Evolutionary conservation across 2,113 vertebrate species (phyloP).

Genomic region (Galemys pyrenaicus): DNA sequence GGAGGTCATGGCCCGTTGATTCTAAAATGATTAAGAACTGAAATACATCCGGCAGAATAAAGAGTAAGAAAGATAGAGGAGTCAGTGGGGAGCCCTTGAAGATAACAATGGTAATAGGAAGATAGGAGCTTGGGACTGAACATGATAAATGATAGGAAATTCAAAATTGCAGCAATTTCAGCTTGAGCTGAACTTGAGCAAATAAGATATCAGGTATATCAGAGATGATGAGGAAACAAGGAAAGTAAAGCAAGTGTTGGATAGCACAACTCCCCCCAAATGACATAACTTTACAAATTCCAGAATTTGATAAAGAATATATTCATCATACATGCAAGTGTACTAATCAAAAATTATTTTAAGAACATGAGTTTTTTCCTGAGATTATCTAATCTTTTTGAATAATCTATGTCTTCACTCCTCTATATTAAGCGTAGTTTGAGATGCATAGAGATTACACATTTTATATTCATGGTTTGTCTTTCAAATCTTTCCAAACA

Average conservation of each 20-base stretch:
- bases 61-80: neutral
- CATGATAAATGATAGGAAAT: neutral
- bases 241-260: neutral
- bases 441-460: slow-evolving; percentile 48
- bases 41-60: neutral
- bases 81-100: neutral
- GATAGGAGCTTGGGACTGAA: neutral
- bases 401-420: neutral
- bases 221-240: neutral
- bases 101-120: neutral
- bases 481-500: slow-evolving; percentile 57
- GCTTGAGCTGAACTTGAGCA: neutral
- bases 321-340: neutral
- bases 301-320: neutral
- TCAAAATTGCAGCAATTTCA: neutral
- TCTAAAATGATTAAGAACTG: neutral
- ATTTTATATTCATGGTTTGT: slow-evolving; percentile 58
- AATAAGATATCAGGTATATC: neutral
- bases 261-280: neutral
- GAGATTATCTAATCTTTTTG: slow-evolving; percentile 1
- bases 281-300: neutral
- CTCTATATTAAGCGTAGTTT: slow-evolving; percentile 25
- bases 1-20: neutral
- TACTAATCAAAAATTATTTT: neutral
- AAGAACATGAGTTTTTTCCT: neutral